Base-by-base conservation (phyloP, 2,797 vertebrate species). In the Cercopithecus mitis region DNA sequence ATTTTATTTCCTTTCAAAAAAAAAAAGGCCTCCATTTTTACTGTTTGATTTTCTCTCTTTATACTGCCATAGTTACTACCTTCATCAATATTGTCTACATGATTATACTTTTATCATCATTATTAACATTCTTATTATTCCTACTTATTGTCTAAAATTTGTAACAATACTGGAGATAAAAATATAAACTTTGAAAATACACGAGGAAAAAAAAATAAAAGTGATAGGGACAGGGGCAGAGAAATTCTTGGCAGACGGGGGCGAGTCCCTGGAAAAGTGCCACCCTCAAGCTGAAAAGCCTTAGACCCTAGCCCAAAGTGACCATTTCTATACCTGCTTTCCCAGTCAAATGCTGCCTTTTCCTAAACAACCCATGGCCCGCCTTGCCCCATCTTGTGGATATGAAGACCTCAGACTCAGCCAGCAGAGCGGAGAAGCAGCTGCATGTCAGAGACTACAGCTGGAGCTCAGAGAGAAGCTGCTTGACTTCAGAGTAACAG, bases 361-460 rank as follows among this genome's bases (percentile, higher is more conserved):
- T n/a, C 33, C 30, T 67, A 19, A 67, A n/a, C 30, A n/a, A 9
- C 33, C 7, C 15, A n/a, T 67, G 33, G 14, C 15, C 30, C 0
- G 1, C 17, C 61, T 33, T 0, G 61, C 15, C 15, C 61, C 33
- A 67, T 17, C 15, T 8, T 67, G 1, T n/a, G 33, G 30, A 0
- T n/a, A 64, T 67, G 33, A 67, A 67, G 15, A 67, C 61, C 61
- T 67, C 15, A 19, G 61, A 67, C 33, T 67, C 30, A 67, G 30
- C 30, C 17, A 67, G 61, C 61, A n/a, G 30, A 19, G 61, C 4
- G 61, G 7, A 33, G 61, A 67, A 67, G 30, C 7, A 2, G 61
- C 7, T 67, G 30, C 4, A 17, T 67, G 33, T 67, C 61, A n/a
- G 61, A n/a, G 15, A 67, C 33, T 33, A 67, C 33, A n/a, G 30